Conservation (phyloP, 2,113 vertebrate genomes). For the Naja naja region DNA sequence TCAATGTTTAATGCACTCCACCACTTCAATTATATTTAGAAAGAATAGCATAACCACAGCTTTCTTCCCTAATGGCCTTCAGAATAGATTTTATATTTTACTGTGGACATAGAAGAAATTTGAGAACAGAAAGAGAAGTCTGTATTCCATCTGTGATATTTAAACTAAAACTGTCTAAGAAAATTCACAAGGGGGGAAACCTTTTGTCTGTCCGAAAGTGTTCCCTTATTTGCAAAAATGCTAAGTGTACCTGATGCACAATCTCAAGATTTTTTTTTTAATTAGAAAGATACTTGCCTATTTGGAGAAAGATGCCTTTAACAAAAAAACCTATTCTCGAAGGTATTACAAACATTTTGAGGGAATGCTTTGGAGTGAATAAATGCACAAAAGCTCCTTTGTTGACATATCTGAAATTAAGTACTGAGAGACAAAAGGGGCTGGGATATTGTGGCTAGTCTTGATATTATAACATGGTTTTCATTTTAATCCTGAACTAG, state of each 20-base stretch:
- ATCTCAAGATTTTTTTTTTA: neutral
- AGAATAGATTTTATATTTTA: constrained; percentile 34
- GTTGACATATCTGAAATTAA: constrained; percentile 34
- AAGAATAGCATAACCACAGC: constrained; percentile 56
- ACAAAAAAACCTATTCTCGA: neutral
- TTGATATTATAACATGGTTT: constrained; percentile 11
- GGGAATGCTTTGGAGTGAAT: neutral
- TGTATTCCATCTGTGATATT: constrained; percentile 30
- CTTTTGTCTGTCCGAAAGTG: neutral
- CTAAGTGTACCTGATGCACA: neutral
- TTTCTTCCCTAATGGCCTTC: constrained; percentile 33
- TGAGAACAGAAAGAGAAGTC: constrained; percentile 25
- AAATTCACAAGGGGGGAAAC: constrained; percentile 16
- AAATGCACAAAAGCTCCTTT: constrained; percentile 42
- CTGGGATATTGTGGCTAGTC: neutral
- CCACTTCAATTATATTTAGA: constrained; percentile 72
- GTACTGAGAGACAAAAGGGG: constrained; percentile 3
- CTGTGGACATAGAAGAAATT: constrained; percentile 49
- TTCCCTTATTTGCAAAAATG: neutral
- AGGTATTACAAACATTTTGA: rapidly evolving
- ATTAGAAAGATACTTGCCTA: neutral
- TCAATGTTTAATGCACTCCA: constrained; percentile 68
- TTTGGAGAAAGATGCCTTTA: neutral
- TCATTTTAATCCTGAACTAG: neutral
- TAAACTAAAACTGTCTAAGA: constrained; percentile 29